Evolutionary conservation across 1,140 invertebrate genomes (phyloP).

Genomic region (Holcopasites calliopsidis): DNA sequence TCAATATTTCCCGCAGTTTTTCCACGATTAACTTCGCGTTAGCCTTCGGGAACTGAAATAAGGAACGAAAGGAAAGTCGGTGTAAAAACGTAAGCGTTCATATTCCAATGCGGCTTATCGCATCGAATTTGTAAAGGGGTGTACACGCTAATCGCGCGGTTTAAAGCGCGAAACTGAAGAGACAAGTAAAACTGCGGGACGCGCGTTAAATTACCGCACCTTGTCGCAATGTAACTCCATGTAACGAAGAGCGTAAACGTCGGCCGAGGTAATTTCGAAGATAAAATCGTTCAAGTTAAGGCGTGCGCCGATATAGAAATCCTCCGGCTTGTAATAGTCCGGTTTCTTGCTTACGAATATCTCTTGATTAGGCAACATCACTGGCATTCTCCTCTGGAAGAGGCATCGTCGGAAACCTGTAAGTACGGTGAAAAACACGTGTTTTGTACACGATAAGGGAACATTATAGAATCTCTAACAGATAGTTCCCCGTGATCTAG

Average conservation of each 20-base stretch:
- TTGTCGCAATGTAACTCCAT: slow-evolving; percentile 90
- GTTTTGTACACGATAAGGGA: background rate
- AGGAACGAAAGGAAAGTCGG: background rate
- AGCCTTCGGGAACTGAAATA: slow-evolving; percentile 85
- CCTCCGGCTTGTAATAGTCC: slow-evolving; percentile 85
- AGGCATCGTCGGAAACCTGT: slow-evolving; percentile 84
- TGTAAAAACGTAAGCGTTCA: slow-evolving; percentile 24
- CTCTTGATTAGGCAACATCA: slow-evolving; percentile 88
- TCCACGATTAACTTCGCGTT: slow-evolving; percentile 85
- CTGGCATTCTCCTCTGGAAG: slow-evolving; percentile 83
- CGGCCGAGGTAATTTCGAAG: slow-evolving; percentile 89
- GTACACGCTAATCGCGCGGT: background rate
- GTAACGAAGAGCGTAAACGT: slow-evolving; percentile 92
- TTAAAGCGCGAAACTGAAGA: background rate
- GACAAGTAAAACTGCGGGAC: background rate
- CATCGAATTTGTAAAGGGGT: background rate
- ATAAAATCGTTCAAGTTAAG: slow-evolving; percentile 88
- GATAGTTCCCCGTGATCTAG: too few relatives aligned
- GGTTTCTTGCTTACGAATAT: slow-evolving; percentile 85
- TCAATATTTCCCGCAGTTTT: slow-evolving; percentile 83
- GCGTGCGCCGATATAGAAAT: slow-evolving; percentile 90
- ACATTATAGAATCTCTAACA: background rate
- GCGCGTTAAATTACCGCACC: slow-evolving; percentile 77
- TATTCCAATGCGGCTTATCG: background rate
- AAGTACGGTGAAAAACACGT: background rate